Evolutionary conservation across 2,797 vertebrate species (phyloP), one percentile per base, ranked within the genome.

Genomic region (Coregonus sp.): DNA sequence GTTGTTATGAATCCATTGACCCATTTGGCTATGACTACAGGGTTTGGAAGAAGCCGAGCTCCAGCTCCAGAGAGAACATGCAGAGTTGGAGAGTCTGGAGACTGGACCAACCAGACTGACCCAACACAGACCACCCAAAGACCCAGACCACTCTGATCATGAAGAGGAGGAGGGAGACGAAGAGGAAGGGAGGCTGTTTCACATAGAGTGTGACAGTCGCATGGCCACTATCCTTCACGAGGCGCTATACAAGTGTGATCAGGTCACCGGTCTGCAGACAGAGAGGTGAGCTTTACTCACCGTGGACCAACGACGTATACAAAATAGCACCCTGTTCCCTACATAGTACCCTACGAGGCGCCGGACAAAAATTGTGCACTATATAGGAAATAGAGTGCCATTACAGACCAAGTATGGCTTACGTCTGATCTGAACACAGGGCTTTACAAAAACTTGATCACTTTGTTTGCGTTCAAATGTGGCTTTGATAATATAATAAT

Each of bases 31-130:
- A 51, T 16, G 75, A 1, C 67, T 0, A 16, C 85, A 98, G 97
- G 96, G 92, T 83, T 90, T 88, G 78, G 95, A 96, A 83, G 96
- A 97, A 81, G 89, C 96, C 70, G 94, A 95, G 74, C 92, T 92
- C 40, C 94, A 91, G 81, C 86, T 97, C 82, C 94, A 81, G 87
- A 89, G 88, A 66, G 95, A 97, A 79, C 92, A 69, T 0, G 83
- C 73, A 0, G 90, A 93, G 78, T 88, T 93, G 81, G 89, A 85
- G 31, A 66, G 77, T 51, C 80, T 92, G 79, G 82, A 80, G 7
- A 78, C 25, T 15, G 82, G 75, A 72, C 86, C 82, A 68, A 80
- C 69, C 25, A 85, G 51, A 35, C 35, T 4, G 35, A 35, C 35
- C 4, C 35, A 35, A 73, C n/a, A 65, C 0, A 31, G 40, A 68